Percentiles rank a stretch among this genome's conserved stretches.
These are phyloP conservation scores for Cricetomys ansorgei DNA, from an alignment of 2,113 vertebrate species.

Conservation along the genomic window DNA sequence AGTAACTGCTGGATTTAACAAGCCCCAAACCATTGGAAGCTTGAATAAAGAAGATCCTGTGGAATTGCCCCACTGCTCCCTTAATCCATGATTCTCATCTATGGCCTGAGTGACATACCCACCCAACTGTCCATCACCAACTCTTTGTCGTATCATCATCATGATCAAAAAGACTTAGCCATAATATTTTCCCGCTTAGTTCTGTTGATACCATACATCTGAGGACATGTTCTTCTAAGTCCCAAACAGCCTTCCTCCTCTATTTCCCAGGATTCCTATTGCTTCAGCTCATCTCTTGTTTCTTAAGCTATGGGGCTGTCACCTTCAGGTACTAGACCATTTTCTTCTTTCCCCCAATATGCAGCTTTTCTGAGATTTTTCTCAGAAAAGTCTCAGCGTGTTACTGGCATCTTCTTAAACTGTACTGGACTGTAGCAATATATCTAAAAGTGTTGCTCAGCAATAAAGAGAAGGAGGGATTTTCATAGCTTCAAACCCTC, in stretches of 20 bases:
- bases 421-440: too few relatives aligned
- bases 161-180: too few relatives aligned
- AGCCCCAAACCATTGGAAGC: background rate
- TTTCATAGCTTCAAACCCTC: too few relatives aligned
- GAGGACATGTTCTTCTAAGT: background rate
- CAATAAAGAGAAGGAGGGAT: too few relatives aligned
- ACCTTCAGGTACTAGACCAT: fast-evolving
- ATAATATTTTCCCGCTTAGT: background rate
- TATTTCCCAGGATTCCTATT: background rate
- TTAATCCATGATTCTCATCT: background rate
- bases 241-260: background rate
- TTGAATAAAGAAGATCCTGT: background rate
- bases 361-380: background rate
- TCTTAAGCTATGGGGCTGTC: background rate
- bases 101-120: too few relatives aligned
- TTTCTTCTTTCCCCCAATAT: background rate
- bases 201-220: background rate
- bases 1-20: background rate
- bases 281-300: background rate
- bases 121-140: background rate
- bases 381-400: fast-evolving
- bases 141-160: background rate
- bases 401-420: background rate
- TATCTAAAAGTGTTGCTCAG: too few relatives aligned
- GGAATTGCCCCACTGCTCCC: background rate